A percentile compares a stretch with the other conserved stretches of the same genome.
These are phyloP conservation scores for Homarus gammarus DNA, from an alignment of 2,888 invertebrate species.

Conservation along the genomic window DNA sequence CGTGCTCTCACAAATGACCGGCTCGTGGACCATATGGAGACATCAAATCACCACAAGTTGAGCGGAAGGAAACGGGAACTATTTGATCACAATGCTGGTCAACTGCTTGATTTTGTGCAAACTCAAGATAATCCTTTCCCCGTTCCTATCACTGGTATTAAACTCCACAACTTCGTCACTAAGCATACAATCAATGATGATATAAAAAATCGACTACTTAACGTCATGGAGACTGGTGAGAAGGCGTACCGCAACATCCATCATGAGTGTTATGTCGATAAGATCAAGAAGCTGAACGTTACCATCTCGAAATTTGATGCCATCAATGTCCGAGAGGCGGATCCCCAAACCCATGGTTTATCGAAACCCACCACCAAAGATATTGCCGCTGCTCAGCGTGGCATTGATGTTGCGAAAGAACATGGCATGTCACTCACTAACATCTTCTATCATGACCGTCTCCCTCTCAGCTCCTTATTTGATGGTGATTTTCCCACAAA, in stretches of 20 bases:
- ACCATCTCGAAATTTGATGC: not conserved
- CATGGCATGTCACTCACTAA: not conserved
- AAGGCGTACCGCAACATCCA: not conserved
- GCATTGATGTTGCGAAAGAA: not conserved
- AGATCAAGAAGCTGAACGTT: not conserved
- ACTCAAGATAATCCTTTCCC: not conserved
- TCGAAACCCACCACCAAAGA: not conserved
- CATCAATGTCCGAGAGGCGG: not conserved
- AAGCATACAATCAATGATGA: not conserved
- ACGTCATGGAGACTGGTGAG: not conserved
- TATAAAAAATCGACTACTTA: not conserved
- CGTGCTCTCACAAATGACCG: too few relatives aligned
- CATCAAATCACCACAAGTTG: too few relatives aligned
- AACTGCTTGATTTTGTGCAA: not conserved
- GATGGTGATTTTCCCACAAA: not conserved
- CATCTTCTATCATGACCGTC: not conserved
- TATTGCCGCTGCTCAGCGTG: not conserved
- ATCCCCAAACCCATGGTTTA: not conserved
- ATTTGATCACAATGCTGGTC: too few relatives aligned
- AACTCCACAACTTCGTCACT: not conserved
- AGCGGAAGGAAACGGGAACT: too few relatives aligned
- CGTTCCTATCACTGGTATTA: not conserved
- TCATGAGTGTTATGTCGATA: not conserved
- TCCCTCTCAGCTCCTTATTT: not conserved
- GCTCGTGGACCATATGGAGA: too few relatives aligned